Base-by-base conservation (phyloP, 2,888 invertebrate species). In the Temnothorax ravouxi region DNA sequence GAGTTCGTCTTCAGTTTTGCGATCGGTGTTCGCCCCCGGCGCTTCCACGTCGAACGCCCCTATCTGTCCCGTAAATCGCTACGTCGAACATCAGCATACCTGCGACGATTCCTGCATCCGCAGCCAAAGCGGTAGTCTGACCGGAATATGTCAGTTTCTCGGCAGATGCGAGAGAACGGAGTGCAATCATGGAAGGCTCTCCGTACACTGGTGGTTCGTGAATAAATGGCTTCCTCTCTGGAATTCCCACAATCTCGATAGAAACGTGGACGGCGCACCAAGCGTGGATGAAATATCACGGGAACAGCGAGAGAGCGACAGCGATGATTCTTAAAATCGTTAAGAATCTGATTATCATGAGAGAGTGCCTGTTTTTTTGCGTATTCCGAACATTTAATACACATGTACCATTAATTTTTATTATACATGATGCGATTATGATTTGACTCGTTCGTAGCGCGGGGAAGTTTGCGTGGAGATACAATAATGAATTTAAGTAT, bases 161-260 rank as follows among this genome's bases (percentile, higher is more conserved):
- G 91, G 92, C 21, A 90, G 92, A 25, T 92, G 92, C 64, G 94
- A 94, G 34, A 91, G 92, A 62, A 88, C 92, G 6, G 94, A 94
- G 50, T 94, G 93, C 61, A 92, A 93, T 71, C 93, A 92, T 18
- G 92, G 96, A 11, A 94, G 96, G 76, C 96, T 97, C 71, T 96
- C 96, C 1, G 95, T 97, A 54, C 96, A 97, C 91, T 97, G 97
- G 97, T 95, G 97, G 89, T 94, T 97, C 84, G 96, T 96, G 0
- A 97, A 97, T 91, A 96, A 96, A 90, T 97, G 97, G 97, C 92
- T 97, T 34, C 96, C 96, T 0, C 96, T 96, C 0, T 88, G 91
- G 72, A 87, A 87, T 21, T 88, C 90, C 56, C 90, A 91, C 34
- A 89, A 88, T 75, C 87, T 87, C n/a, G 92, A 91, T 4, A 91